Conservation (phyloP, 2,797 vertebrate genomes). For the Lates japonicus region DNA sequence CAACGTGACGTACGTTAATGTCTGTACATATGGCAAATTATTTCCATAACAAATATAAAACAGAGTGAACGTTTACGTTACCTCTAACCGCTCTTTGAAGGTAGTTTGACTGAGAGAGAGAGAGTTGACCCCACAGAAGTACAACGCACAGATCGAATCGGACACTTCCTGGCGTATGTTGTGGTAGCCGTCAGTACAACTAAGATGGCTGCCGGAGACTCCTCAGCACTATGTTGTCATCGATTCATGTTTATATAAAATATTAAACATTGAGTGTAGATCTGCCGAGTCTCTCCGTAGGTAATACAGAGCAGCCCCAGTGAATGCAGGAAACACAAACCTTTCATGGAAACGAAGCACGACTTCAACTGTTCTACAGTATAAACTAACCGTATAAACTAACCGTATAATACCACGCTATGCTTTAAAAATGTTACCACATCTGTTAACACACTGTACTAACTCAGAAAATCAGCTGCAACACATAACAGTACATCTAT, state of each 20-base stretch:
- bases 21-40: accelerated
- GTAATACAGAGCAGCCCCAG: not conserved
- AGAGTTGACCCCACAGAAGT: conserved; percentile 77
- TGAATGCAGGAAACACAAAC: not conserved
- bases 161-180: conserved; percentile 64
- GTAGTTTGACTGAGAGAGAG: conserved; percentile 76
- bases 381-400: too few relatives aligned
- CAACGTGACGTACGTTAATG: accelerated
- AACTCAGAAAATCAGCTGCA: not conserved
- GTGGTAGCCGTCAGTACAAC: conserved; percentile 47
- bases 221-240: not conserved
- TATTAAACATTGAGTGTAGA: not conserved
- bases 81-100: conserved; percentile 74
- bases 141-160: conserved; percentile 68
- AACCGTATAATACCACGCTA: not conserved
- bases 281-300: accelerated
- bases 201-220: conserved; percentile 77
- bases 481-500: accelerated
- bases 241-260: not conserved
- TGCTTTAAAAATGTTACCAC: not conserved
- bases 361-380: not conserved
- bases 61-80: conserved; percentile 49
- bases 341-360: not conserved
- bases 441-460: not conserved
- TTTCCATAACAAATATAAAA: not conserved